These are phyloP conservation scores for Euwallacea similis DNA, from an alignment of 1,140 invertebrate species.

Conservation along the genomic window DNA sequence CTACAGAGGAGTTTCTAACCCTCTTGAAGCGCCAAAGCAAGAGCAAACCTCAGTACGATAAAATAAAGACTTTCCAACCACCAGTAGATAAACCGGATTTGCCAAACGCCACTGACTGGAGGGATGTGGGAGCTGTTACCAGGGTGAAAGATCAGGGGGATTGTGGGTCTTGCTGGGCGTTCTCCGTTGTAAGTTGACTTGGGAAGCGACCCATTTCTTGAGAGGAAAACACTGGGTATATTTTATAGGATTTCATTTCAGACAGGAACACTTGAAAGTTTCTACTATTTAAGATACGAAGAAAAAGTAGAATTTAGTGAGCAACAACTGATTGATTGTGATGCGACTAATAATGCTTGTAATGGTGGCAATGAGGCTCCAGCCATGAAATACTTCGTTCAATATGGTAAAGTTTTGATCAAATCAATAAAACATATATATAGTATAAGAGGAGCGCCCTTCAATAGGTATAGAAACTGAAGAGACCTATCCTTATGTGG, in stretches of 20 bases:
- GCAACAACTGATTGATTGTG: conserved; percentile 35
- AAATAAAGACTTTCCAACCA: not conserved
- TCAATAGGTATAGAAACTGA: conserved; percentile 81
- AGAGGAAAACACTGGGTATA: not conserved
- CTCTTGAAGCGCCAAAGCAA: conserved; percentile 4
- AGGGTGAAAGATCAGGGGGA: conserved; percentile 42
- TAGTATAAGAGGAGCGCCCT: not conserved
- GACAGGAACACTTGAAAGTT: conserved; percentile 18
- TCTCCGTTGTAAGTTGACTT: conserved; percentile 52
- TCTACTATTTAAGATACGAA: conserved; percentile 17
- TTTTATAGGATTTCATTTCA: not conserved
- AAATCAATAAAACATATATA: not conserved
- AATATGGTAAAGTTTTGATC: conserved; percentile 44
- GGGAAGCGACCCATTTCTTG: not conserved
- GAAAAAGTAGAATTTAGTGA: conserved; percentile 17
- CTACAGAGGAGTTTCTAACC: conserved; percentile 76
- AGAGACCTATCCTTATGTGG: conserved; percentile 84
- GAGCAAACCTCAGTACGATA: not conserved
- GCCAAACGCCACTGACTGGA: conserved; percentile 43
- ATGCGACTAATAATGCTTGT: conserved; percentile 67
- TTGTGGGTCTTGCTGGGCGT: conserved; percentile 60
- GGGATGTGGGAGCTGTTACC: conserved; percentile 41
- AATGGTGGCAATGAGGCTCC: conserved; percentile 92
- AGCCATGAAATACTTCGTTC: conserved; percentile 87
- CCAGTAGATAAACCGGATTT: conserved; percentile 18